phyloP scores from a whole-genome alignment of 2,888 invertebrate species.

The Tinea trinotella region DNA sequence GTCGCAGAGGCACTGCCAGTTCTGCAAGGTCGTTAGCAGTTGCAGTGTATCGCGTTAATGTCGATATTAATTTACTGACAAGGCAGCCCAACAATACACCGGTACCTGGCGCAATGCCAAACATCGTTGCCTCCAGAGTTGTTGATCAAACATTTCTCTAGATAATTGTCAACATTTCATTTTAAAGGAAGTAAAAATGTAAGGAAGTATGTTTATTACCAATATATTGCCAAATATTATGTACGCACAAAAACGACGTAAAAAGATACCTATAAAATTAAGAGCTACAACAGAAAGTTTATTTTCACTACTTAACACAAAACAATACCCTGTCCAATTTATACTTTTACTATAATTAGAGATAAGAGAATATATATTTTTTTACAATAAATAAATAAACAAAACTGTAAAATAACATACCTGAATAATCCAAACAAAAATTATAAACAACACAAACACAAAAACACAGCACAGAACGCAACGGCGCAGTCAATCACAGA shows the following conservation, averaged over 20 bases:
- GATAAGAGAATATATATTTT: no score
- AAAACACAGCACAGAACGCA: not conserved
- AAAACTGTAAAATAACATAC: not conserved
- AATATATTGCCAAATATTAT: no score
- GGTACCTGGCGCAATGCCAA: constrained; percentile 53
- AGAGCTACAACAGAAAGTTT: no score
- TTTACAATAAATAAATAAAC: not conserved
- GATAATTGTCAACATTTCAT: constrained; percentile 10
- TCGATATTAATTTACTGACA: constrained; percentile 61
- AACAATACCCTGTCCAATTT: no score
- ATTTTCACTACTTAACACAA: no score
- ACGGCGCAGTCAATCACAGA: not conserved
- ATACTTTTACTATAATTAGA: no score
- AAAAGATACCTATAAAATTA: no score
- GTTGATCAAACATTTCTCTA: constrained; percentile 15
- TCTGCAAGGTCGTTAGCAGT: constrained; percentile 17
- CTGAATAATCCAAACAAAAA: not conserved
- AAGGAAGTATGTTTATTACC: no score
- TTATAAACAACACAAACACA: not conserved
- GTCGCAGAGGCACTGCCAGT: constrained; percentile 10
- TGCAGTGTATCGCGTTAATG: constrained; percentile 32
- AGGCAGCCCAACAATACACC: constrained; percentile 48
- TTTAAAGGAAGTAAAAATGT: not conserved
- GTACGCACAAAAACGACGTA: no score
- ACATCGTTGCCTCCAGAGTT: constrained; percentile 30